phyloP scores from a whole-genome alignment of 1,140 invertebrate genomes.

The Diabrotica undecimpunctata region DNA sequence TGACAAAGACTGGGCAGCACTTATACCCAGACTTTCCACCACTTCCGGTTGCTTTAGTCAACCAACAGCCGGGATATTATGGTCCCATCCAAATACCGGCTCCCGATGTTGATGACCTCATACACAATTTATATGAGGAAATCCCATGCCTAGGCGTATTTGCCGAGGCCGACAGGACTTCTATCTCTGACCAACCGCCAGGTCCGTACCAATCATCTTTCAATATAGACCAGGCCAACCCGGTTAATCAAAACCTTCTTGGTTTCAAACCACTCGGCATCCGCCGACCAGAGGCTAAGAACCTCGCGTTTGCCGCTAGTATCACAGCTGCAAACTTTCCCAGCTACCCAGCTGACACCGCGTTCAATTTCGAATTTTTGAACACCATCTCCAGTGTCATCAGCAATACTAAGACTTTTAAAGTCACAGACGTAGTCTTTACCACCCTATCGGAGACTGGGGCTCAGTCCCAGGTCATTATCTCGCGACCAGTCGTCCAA shows the following conservation, averaged over 20 bases:
- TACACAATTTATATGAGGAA: background rate
- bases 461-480: background rate
- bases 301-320: too few relatives aligned
- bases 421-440: background rate
- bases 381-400: background rate
- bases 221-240: too few relatives aligned
- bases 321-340: too few relatives aligned
- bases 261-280: too few relatives aligned
- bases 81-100: background rate
- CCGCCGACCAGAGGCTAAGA: too few relatives aligned
- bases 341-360: too few relatives aligned
- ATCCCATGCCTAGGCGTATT: background rate
- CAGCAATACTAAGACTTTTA: background rate
- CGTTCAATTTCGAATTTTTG: too few relatives aligned
- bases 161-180: background rate
- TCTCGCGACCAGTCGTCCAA: background rate
- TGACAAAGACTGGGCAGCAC: background rate
- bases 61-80: background rate
- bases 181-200: background rate
- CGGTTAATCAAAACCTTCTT: too few relatives aligned
- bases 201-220: background rate
- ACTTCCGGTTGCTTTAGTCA: background rate
- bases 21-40: background rate
- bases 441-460: background rate
- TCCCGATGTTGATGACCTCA: background rate